A percentile compares a stretch with the other conserved stretches of the same genome.
phyloP scores from a whole-genome alignment of 2,113 vertebrate species.

The Elanoides forficatus region DNA sequence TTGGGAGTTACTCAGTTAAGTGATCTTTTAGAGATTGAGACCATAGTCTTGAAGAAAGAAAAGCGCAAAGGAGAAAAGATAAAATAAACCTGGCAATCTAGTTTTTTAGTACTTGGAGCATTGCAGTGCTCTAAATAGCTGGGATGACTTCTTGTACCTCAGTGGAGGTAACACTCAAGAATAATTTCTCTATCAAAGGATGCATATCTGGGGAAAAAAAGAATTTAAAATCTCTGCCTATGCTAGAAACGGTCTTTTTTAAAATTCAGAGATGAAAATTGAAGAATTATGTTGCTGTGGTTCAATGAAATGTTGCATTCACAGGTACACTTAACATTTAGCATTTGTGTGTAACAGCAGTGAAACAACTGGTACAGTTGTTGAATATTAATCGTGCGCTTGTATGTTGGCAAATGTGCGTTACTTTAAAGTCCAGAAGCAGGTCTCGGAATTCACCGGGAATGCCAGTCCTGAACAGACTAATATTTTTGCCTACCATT shows the following conservation, averaged over 20 bases:
- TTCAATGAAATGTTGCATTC: background rate
- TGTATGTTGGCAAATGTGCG: background rate
- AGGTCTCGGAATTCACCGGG: background rate
- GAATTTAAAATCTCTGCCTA: background rate
- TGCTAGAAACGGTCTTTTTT: background rate
- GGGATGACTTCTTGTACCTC: background rate
- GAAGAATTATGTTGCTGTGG: background rate
- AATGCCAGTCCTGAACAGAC: background rate
- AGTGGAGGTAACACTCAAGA: background rate
- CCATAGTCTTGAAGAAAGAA: background rate
- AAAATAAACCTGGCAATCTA: background rate
- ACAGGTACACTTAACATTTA: background rate
- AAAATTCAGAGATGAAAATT: background rate
- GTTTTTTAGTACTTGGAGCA: background rate
- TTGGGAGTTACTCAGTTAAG: background rate
- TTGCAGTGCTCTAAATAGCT: background rate
- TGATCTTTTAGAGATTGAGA: background rate
- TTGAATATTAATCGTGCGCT: background rate
- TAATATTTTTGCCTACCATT: background rate
- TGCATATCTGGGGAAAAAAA: background rate
- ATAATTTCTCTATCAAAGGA: background rate
- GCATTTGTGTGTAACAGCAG: background rate
- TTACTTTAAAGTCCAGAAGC: background rate
- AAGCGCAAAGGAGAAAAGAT: background rate
- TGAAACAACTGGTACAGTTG: background rate